phyloP scores from a whole-genome alignment of 2,113 vertebrate species.

The Urocitellus parryii region DNA sequence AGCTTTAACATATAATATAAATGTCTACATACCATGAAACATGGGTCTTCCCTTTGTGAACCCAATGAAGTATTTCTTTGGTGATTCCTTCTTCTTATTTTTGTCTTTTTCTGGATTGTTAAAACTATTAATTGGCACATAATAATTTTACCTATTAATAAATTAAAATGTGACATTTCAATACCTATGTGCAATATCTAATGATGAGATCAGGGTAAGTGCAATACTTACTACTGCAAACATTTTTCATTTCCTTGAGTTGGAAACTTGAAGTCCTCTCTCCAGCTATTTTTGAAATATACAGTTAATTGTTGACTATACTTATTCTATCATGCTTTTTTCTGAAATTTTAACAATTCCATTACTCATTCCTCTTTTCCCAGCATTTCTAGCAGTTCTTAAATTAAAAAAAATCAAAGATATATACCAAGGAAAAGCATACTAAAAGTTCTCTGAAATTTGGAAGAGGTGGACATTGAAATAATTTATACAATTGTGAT shows the following conservation, averaged over 20 bases:
- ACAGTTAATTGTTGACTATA: background rate
- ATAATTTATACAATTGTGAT: background rate
- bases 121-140: background rate
- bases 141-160: background rate
- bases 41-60: background rate
- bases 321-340: background rate
- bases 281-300: background rate
- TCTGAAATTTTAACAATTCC: background rate
- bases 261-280: background rate
- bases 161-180: background rate
- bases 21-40: background rate
- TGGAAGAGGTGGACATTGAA: background rate
- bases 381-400: background rate
- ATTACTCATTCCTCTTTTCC: background rate
- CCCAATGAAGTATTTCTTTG: background rate
- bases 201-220: background rate
- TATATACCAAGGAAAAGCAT: background rate
- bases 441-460: background rate
- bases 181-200: fast-evolving
- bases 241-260: background rate
- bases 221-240: background rate
- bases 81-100: background rate
- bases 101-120: background rate
- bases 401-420: background rate
- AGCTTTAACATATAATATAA: too few species aligned